Evolutionary conservation across 2,113 vertebrate species (phyloP), one percentile per base, ranked within the genome.

Genomic region (Cochlearius cochlearius): DNA sequence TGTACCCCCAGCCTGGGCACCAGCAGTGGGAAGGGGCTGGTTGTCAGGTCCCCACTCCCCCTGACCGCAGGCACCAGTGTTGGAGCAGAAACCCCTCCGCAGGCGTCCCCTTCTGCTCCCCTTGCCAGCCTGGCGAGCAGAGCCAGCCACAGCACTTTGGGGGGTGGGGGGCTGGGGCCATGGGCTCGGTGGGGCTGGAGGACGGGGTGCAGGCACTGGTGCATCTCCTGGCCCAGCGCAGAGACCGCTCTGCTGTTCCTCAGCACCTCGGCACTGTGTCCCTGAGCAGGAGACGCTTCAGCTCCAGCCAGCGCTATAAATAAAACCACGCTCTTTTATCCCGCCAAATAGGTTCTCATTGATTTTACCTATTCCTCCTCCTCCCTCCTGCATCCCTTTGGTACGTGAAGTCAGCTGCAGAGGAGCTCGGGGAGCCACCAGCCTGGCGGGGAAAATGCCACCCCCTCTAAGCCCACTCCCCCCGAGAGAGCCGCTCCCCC

Each of bases 361-460:
- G 97, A 96, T 97, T 97, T 95, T 96, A 91, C 94, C 81, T 85
- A 66, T 94, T 93, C 92, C 64, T 83, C 62, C 49, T 69, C 87
- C 63, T 86, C 47, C 41, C 41, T 84, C 41, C 17, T 41, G 7
- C 2, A 4, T 79, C 79, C 36, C 86, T 97, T 88, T 94, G 96
- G 92, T 94, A 78, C 15, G 64, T 91, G 92, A 93, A 96, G 59
- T 88, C 86, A 91, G 74, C 88, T 81, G 83, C 30, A 4, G 93
- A 95, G 52, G 69, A 93, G 76, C 76, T 4, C 13, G 12, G 68
- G 64, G 80, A 95, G 56, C 73, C 0, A 2, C 67, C 59, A 88
- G 80, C 55, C 64, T 20, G 22, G 67, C 0, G 2, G 62, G 73
- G 84, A 30, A 96, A 89, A 96, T 79, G 92, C 52, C 77, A 68